Percentiles rank a stretch among this genome's conserved stretches.
Conservation (phyloP, 2,797 vertebrate genomes). For the Distichodus sexfasciatus region DNA sequence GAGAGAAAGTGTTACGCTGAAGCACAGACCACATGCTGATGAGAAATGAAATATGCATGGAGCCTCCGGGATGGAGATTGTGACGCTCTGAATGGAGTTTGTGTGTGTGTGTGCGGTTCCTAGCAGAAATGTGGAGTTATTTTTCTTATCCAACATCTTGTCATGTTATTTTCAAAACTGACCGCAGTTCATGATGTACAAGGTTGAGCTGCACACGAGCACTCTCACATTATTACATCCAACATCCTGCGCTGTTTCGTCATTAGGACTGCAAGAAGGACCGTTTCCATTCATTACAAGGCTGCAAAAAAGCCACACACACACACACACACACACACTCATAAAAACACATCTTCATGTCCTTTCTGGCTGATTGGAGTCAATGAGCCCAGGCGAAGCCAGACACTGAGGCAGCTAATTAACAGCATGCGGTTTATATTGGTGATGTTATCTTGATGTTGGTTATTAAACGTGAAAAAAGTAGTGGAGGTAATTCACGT, state of each 20-base stretch:
- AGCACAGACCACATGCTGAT: constrained; percentile 2
- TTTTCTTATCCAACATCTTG: no score
- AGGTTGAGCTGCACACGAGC: background rate
- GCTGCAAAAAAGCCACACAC: background rate
- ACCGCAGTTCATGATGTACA: background rate
- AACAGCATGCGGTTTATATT: constrained; percentile 17
- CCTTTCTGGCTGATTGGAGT: background rate
- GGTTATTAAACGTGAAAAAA: background rate
- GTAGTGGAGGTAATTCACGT: background rate
- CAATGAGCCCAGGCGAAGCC: constrained; percentile 9
- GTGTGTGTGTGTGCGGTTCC: background rate
- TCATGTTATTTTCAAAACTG: background rate
- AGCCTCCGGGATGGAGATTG: background rate
- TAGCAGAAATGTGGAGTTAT: no score
- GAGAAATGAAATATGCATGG: constrained; percentile 13
- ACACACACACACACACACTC: constrained; percentile 5
- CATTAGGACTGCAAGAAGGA: background rate
- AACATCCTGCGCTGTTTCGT: background rate
- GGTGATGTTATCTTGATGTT: background rate
- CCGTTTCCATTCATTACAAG: background rate
- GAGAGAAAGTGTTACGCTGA: background rate
- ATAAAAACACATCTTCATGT: background rate
- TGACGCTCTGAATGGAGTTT: background rate
- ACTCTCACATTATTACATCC: background rate
- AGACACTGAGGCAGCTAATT: background rate